Base-by-base conservation (phyloP, 2,888 invertebrate species). In the Standfussiana lucernea region DNA sequence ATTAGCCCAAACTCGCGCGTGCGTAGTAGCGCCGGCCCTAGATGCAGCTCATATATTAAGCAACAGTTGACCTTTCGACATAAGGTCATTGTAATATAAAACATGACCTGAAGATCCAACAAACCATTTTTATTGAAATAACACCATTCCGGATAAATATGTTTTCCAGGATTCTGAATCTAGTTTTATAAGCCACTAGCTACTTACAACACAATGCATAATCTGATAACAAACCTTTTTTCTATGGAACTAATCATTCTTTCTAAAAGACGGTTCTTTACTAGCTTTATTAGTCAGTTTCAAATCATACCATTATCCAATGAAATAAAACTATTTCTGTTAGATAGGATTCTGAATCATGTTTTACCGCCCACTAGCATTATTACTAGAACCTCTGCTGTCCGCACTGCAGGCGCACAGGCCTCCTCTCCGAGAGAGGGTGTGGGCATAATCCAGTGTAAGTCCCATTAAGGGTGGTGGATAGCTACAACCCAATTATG, bases 21-120 rank as follows among this genome's bases (percentile, higher is more conserved):
- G 72, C 74, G 45, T 59, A 45, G 24, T 72, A 28, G 21, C 42
- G 42, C 7, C 28, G 18, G 5, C 15, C 74, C 72, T 24, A 59
- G 72, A 45, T 45, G 28, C 37, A 47, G 59, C n/a, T 71, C 18
- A 6, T 47, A 32, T n/a, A 18, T 18, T 28, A 45, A 35, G 28
- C 64, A 64, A 64, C 64, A 50, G 28, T 2, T 28, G 75, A 64
- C 50, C 42, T 75, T 75, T 75, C 56, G 24, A 37, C 24, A 32
- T 45, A 5, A 72, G 18, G 28, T 59, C 24, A 37, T 59, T 35
- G 21, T 45, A 37, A 10, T 7, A 11, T 24, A 56, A 42, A 32
- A 21, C n/a, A 72, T 37, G 21, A 73, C 15, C 13, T 35, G 15
- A 32, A 28, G 10, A 37, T 40, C 24, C 37, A 15, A 24, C 7